These are phyloP conservation scores for Ciconia nigra DNA, from an alignment of 2,797 vertebrate species.

Conservation along the genomic window DNA sequence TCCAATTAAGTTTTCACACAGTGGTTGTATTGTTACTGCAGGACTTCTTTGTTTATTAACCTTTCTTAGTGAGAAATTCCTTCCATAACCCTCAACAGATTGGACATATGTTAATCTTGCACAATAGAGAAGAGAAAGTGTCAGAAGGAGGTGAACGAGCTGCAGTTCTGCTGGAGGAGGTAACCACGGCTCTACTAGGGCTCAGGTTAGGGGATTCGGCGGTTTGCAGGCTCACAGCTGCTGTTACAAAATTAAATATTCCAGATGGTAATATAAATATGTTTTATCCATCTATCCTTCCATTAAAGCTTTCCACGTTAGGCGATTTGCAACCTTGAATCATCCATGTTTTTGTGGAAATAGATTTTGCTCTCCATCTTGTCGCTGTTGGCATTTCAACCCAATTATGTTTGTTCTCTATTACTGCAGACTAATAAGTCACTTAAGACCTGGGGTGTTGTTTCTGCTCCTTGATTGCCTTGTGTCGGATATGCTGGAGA, in stretches of 20 bases:
- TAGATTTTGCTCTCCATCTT: neutral
- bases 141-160: neutral
- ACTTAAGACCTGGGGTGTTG: neutral
- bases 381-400: neutral
- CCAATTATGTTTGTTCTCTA: neutral
- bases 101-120: neutral
- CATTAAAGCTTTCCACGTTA: neutral
- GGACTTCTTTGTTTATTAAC: slow-evolving; percentile 50
- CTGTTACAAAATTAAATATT: neutral
- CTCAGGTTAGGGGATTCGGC: neutral
- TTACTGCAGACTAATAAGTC: neutral
- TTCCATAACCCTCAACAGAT: neutral
- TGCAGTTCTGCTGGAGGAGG: neutral
- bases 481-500: neutral
- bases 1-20: slow-evolving; percentile 57
- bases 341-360: neutral
- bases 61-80: slow-evolving; percentile 14
- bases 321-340: neutral
- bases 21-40: slow-evolving; percentile 25
- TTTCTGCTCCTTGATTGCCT: neutral
- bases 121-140: neutral
- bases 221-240: neutral
- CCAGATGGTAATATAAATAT: neutral
- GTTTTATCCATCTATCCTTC: neutral
- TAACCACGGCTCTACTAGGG: neutral